phyloP scores from a whole-genome alignment of 37 sponge, comb jelly and placozoan species.

The Ephydatia muelleri region DNA sequence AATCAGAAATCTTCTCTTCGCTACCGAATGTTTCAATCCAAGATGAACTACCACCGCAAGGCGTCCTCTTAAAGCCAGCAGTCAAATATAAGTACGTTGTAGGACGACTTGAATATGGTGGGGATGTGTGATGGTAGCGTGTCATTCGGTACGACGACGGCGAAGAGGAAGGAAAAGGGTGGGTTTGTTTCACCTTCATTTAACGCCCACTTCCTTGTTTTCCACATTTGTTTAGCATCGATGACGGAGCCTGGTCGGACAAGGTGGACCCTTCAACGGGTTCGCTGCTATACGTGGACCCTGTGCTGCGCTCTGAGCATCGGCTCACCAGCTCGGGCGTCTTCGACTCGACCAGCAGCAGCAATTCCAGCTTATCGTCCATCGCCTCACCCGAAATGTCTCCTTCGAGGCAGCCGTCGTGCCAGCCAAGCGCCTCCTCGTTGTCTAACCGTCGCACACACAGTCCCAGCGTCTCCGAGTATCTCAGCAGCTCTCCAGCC shows the following conservation, averaged over 20 bases:
- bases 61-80: neutral
- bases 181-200: neutral
- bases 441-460: neutral
- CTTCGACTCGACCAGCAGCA: constrained; percentile 16
- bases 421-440: neutral
- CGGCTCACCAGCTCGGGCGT: neutral
- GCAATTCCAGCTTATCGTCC: constrained; percentile 21
- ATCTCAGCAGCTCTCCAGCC: neutral
- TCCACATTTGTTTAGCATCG: constrained; percentile 19
- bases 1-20: neutral
- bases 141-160: neutral
- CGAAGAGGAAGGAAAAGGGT: neutral
- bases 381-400: constrained; percentile 14
- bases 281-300: constrained; percentile 56
- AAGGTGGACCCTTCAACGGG: constrained; percentile 50
- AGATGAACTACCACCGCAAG: neutral
- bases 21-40: neutral
- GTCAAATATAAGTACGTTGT: constrained; percentile 12
- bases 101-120: neutral
- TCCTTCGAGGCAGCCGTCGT: neutral
- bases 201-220: neutral
- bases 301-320: neutral
- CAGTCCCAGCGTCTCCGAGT: neutral
- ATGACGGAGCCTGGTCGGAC: constrained; percentile 65
- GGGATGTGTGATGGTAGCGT: neutral